phyloP scores from a whole-genome alignment of 2,113 vertebrate species.

The Mesitornis unicolor region DNA sequence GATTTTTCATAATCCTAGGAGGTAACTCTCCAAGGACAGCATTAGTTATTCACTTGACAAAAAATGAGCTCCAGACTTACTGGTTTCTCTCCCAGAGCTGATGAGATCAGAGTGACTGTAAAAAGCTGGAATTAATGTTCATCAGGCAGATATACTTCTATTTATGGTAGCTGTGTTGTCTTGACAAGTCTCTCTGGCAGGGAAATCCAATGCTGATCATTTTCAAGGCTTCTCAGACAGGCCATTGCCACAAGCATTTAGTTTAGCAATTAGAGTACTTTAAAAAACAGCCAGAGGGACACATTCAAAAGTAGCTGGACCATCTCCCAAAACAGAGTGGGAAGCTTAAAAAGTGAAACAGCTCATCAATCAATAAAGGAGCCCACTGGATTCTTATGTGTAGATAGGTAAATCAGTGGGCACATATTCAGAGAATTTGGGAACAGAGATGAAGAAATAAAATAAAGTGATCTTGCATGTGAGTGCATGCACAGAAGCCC shows the following conservation, averaged over 20 bases:
- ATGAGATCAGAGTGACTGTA: not conserved
- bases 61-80: not conserved
- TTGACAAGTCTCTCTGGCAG: not conserved
- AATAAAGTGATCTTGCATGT: not conserved
- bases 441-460: not conserved
- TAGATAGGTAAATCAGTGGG: not conserved
- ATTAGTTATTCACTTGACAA: not conserved
- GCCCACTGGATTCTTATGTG: not conserved
- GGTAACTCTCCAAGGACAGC: not conserved
- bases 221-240: not conserved
- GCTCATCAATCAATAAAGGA: not conserved
- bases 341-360: not conserved
- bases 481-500: not conserved
- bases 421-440: rapidly evolving
- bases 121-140: not conserved
- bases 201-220: not conserved
- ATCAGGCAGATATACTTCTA: not conserved
- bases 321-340: not conserved
- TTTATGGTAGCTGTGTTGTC: not conserved
- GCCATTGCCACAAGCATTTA: not conserved
- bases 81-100: not conserved
- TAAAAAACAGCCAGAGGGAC: not conserved
- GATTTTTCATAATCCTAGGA: not conserved
- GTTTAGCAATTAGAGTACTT: not conserved
- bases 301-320: not conserved